phyloP scores from a whole-genome alignment of 2,113 vertebrate genomes.

The Psammodynastes pulverulentus region DNA sequence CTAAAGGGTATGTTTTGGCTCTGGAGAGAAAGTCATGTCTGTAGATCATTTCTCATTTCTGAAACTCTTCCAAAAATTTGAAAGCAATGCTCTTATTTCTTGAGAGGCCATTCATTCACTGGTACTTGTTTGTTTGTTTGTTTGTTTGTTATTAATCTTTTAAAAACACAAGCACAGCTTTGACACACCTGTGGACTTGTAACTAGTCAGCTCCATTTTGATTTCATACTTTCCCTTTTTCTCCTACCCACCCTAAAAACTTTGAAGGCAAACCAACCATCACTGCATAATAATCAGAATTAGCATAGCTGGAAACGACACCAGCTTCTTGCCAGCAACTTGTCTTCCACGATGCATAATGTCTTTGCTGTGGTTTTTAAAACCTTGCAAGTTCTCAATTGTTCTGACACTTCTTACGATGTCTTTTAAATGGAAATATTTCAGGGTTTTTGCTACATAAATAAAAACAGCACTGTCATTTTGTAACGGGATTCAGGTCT shows the following conservation, averaged over 20 bases:
- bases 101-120: background rate
- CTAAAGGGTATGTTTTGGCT: background rate
- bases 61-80: background rate
- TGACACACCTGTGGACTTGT: slow-evolving; percentile 54
- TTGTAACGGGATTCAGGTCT: slow-evolving; percentile 43
- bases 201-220: slow-evolving; percentile 57
- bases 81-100: background rate
- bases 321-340: slow-evolving; percentile 54
- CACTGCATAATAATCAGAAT: slow-evolving; percentile 57
- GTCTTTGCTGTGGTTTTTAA: slow-evolving; percentile 37
- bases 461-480: slow-evolving; percentile 52
- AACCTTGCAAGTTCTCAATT: slow-evolving; percentile 43
- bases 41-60: background rate
- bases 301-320: slow-evolving; percentile 63
- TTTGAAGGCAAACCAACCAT: slow-evolving; percentile 64
- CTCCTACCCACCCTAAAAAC: slow-evolving; percentile 45
- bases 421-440: slow-evolving; percentile 36
- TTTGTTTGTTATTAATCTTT: background rate
- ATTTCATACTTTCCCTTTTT: slow-evolving; percentile 60
- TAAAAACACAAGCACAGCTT: slow-evolving; percentile 38
- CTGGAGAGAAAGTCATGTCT: background rate
- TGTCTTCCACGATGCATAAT: slow-evolving; percentile 43
- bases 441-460: slow-evolving; percentile 39
- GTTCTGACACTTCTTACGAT: slow-evolving; percentile 23
- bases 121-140: background rate